These are phyloP conservation scores for Caenorhabditis brenneri DNA, from an alignment of 1,140 invertebrate genomes.

Conservation along the genomic window DNA sequence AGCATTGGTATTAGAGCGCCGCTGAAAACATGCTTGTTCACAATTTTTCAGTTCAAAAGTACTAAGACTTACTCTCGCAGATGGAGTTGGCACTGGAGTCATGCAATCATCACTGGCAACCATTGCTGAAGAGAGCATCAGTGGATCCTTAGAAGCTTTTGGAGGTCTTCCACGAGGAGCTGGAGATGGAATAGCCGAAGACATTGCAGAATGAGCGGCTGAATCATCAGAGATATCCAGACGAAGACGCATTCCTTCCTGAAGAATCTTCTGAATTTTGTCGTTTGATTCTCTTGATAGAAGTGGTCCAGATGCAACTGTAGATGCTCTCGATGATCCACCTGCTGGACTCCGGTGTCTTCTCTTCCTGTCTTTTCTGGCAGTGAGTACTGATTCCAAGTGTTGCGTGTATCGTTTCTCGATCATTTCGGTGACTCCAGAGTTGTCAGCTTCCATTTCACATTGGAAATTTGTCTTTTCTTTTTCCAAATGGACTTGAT, in stretches of 20 bases:
- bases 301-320: not conserved
- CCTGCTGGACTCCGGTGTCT: conserved; percentile 7
- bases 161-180: conserved; percentile 1
- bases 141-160: not conserved
- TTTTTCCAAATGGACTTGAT: conserved; percentile 52
- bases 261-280: conserved; percentile 14
- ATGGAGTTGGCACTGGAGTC: not conserved
- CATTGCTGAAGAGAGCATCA: conserved; percentile 9
- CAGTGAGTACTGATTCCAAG: conserved; percentile 37
- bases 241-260: not conserved
- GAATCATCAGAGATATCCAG: not conserved
- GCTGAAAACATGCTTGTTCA: not conserved
- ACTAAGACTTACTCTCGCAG: not conserved
- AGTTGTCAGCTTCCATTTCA: conserved; percentile 60
- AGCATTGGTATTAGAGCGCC: not conserved
- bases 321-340: not conserved
- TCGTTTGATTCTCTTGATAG: conserved; percentile 35
- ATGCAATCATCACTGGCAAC: conserved; percentile 12
- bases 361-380: conserved; percentile 48
- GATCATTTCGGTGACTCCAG: conserved; percentile 56
- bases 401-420: conserved; percentile 56
- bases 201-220: conserved; percentile 6
- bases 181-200: not conserved
- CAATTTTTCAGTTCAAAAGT: too few relatives aligned
- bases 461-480: conserved; percentile 59